Percentiles rank a stretch among this genome's conserved stretches.
Conservation (phyloP, 2,888 invertebrate species). For the Cataglyphis albicans region DNA sequence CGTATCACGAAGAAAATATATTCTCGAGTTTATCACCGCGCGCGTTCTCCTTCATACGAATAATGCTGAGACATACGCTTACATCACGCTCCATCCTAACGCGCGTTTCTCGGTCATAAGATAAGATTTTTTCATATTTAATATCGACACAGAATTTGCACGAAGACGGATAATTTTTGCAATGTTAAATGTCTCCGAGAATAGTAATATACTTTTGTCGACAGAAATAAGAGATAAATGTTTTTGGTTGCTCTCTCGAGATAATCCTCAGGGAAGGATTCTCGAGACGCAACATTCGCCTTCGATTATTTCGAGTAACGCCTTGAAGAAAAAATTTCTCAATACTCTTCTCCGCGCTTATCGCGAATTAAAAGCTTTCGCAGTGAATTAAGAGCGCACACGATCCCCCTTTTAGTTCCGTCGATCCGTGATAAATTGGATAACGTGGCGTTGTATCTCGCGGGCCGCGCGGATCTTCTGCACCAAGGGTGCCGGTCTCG, state of each 20-base stretch:
- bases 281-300: background rate
- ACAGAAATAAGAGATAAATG: background rate
- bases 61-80: slow-evolving; percentile 43
- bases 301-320: slow-evolving; percentile 24
- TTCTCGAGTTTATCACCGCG: slow-evolving; percentile 47
- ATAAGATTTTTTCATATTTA: slow-evolving; percentile 2
- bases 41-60: slow-evolving; percentile 29
- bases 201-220: slow-evolving; percentile 9
- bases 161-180: background rate
- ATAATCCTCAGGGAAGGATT: background rate
- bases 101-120: background rate
- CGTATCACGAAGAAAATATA: slow-evolving; percentile 35
- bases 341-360: background rate
- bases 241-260: background rate
- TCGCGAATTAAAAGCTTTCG: slow-evolving; percentile 21
- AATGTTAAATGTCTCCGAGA: slow-evolving; percentile 6
- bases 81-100: slow-evolving; percentile 31
- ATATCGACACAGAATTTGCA: background rate
- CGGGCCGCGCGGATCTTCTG: slow-evolving; percentile 34
- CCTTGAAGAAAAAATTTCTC: slow-evolving; percentile 16
- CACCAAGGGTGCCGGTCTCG: slow-evolving; percentile 70
- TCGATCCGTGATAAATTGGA: slow-evolving; percentile 50
- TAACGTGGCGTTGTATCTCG: slow-evolving; percentile 42
- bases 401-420: slow-evolving; percentile 58
- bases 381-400: slow-evolving; percentile 55